These are phyloP conservation scores for Lathronympha strigana DNA, from an alignment of 2,888 invertebrate species.

Conservation along the genomic window DNA sequence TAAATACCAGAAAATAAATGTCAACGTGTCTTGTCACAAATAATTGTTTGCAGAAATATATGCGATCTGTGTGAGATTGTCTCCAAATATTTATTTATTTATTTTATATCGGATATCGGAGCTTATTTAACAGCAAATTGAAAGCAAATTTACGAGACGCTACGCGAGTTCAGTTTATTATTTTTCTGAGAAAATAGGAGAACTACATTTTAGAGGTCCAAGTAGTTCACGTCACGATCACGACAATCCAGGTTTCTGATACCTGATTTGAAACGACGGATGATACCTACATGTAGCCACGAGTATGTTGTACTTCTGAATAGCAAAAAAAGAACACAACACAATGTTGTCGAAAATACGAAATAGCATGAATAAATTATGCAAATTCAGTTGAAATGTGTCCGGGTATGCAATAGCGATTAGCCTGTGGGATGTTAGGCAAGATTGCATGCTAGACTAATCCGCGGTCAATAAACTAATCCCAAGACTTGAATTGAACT, in stretches of 20 bases:
- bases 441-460: constrained; percentile 16
- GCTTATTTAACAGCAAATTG: too few species aligned
- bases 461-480: constrained; percentile 9
- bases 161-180: too few species aligned
- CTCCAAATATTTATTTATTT: too few species aligned
- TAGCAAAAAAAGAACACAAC: not conserved
- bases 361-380: not conserved
- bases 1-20: too few species aligned
- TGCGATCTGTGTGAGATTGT: too few species aligned
- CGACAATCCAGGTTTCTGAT: not conserved
- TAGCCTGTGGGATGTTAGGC: constrained; percentile 17
- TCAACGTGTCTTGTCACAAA: too few species aligned
- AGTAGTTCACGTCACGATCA: not conserved
- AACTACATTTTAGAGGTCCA: too few species aligned
- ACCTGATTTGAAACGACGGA: not conserved
- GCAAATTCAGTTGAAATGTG: not conserved
- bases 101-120: too few species aligned
- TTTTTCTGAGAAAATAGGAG: too few species aligned
- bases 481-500: constrained; percentile 11
- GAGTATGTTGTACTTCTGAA: not conserved
- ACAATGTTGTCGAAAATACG: not conserved
- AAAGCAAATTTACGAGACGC: too few species aligned
- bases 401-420: constrained; percentile 21
- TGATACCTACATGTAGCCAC: not conserved
- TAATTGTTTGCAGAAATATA: too few species aligned